Evolutionary conservation across 2,888 invertebrate species (phyloP).

Genomic region (Sussaba pulchella): DNA sequence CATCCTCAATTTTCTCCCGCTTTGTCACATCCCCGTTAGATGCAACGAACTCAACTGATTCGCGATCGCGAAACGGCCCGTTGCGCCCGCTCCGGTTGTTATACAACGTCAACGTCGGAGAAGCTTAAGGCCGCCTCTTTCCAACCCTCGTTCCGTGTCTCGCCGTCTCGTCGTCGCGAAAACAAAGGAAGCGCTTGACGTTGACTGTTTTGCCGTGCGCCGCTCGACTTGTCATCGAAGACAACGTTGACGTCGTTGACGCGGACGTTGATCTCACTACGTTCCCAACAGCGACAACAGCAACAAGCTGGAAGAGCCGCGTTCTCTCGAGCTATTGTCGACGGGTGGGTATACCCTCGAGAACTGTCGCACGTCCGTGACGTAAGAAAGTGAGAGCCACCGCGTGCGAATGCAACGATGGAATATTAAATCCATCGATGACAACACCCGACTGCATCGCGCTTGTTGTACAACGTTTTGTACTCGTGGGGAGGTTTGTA

Average conservation of each 20-base stretch:
- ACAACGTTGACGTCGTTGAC: conserved; percentile 26
- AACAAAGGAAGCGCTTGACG: conserved; percentile 61
- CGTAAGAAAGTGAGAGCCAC: conserved; percentile 25
- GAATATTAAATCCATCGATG: conserved; percentile 55
- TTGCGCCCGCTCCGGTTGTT: not conserved
- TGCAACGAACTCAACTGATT: not conserved
- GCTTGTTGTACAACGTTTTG: not conserved
- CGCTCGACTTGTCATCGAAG: conserved; percentile 25
- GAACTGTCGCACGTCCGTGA: conserved; percentile 43
- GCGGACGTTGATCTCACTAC: conserved; percentile 57
- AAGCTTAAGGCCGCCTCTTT: not conserved
- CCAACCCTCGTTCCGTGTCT: conserved; percentile 6
- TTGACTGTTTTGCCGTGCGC: conserved; percentile 51
- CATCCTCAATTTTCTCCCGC: not conserved
- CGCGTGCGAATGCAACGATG: conserved; percentile 18
- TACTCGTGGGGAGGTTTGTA: not conserved
- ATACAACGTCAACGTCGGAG: not conserved
- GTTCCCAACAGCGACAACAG: conserved; percentile 42
- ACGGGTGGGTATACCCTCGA: conserved; percentile 34
- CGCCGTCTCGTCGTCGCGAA: conserved; percentile 33
- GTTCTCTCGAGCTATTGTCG: conserved; percentile 55
- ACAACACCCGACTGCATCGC: conserved; percentile 17
- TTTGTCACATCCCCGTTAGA: too few species aligned
- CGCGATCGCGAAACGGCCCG: not conserved
- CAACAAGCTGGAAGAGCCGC: conserved; percentile 27